These are phyloP conservation scores for Pelosia muscerda DNA, from an alignment of 2,888 invertebrate genomes.

Conservation along the genomic window DNA sequence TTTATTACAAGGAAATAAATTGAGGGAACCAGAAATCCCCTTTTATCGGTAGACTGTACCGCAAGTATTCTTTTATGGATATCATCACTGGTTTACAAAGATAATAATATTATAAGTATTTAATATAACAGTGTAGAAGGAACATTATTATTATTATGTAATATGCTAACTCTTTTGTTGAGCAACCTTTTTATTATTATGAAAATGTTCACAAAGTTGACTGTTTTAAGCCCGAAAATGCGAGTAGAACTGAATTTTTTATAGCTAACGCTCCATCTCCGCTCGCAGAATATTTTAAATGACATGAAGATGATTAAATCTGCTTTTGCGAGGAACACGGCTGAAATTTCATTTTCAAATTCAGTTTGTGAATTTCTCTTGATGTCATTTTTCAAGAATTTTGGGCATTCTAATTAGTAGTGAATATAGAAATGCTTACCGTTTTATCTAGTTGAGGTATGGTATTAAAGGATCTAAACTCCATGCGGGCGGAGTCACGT, in stretches of 20 bases:
- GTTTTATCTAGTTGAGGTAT: no score
- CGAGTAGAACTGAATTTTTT: slow-evolving; percentile 27
- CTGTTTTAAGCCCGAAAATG: slow-evolving; percentile 6
- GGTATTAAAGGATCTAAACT: no score
- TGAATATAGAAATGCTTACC: not conserved
- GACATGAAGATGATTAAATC: slow-evolving; percentile 14
- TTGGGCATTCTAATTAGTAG: not conserved
- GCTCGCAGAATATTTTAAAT: slow-evolving; percentile 11
- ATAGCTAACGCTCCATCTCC: slow-evolving; percentile 19
- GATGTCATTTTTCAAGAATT: not conserved
- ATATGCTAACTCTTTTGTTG: not conserved
- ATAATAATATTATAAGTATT: no score
- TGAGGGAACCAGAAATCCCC: no score
- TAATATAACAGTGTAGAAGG: not conserved
- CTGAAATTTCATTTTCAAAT: slow-evolving; percentile 7
- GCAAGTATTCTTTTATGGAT: no score
- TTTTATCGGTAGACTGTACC: no score
- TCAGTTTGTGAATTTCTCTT: not conserved
- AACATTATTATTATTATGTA: not conserved
- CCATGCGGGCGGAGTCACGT: not conserved
- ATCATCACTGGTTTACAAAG: no score
- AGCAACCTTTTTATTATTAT: slow-evolving; percentile 9
- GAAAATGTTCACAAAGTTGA: slow-evolving; percentile 25
- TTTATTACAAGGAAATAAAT: no score
- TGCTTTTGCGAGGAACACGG: slow-evolving; percentile 1